Percentiles rank a stretch among this genome's conserved stretches.
phyloP scores from a whole-genome alignment of 35 echinoderm and acorn worm genomes.

The Stichopus chloronotus region DNA sequence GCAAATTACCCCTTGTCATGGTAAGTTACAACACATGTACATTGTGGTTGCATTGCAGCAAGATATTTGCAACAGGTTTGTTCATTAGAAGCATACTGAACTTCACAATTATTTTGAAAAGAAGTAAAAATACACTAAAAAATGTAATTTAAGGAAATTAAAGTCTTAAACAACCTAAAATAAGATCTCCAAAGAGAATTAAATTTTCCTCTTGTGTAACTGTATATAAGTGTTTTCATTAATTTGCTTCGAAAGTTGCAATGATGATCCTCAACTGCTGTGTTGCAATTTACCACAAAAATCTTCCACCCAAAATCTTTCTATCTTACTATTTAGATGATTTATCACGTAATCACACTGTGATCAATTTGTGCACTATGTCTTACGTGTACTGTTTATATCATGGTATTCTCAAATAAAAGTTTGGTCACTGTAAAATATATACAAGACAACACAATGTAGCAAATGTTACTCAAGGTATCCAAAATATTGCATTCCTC shows the following conservation, averaged over 20 bases:
- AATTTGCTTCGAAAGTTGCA: background rate
- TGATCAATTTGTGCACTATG: too few species aligned
- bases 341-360: background rate
- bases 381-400: too few species aligned
- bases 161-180: background rate
- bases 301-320: background rate
- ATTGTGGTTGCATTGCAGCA: background rate
- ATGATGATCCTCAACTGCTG: background rate
- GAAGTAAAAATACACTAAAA: background rate
- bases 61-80: background rate
- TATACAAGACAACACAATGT: background rate
- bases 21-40: background rate
- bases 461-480: background rate
- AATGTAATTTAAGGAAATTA: background rate
- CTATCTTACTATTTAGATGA: background rate
- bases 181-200: background rate
- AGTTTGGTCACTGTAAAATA: too few species aligned
- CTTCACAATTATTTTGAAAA: background rate
- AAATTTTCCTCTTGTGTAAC: background rate
- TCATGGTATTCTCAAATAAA: background rate
- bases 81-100: background rate
- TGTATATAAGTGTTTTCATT: background rate
- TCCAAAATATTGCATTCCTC: background rate
- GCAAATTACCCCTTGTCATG: background rate
- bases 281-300: background rate